Percentiles rank a stretch among this genome's conserved stretches.
Conservation (phyloP, 2,113 vertebrate genomes). For the Lophotis ruficrista region DNA sequence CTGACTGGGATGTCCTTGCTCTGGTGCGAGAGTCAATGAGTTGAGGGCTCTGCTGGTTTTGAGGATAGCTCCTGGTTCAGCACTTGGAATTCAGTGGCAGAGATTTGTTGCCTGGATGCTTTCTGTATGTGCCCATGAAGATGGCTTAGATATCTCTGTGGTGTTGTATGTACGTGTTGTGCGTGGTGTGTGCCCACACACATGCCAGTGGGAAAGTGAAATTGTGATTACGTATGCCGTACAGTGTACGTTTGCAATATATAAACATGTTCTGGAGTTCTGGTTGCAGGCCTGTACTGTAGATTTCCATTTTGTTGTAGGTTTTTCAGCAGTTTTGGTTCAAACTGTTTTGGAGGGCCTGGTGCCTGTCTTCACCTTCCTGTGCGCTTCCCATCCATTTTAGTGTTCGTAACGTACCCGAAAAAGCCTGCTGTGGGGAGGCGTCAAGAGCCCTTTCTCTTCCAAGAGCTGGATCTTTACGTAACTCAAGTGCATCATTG, state of each 20-base stretch:
- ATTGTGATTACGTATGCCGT: background rate
- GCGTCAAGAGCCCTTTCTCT: background rate
- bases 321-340: background rate
- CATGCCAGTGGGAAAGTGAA: background rate
- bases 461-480: background rate
- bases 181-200: background rate
- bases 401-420: background rate
- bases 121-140: background rate
- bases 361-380: background rate
- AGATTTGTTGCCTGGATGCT: slow-evolving; percentile 2
- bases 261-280: background rate
- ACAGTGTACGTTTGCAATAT: background rate
- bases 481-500: background rate
- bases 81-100: background rate
- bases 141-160: background rate
- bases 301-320: background rate
- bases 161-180: background rate
- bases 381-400: background rate
- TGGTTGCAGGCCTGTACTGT: background rate
- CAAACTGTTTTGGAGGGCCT: background rate
- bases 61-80: background rate
- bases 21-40: background rate
- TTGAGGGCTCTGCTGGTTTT: background rate
- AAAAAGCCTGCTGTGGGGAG: background rate
- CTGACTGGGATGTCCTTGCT: background rate